Base-by-base conservation (phyloP, 2,113 vertebrate genomes). In the Thalassoma bifasciatum region DNA sequence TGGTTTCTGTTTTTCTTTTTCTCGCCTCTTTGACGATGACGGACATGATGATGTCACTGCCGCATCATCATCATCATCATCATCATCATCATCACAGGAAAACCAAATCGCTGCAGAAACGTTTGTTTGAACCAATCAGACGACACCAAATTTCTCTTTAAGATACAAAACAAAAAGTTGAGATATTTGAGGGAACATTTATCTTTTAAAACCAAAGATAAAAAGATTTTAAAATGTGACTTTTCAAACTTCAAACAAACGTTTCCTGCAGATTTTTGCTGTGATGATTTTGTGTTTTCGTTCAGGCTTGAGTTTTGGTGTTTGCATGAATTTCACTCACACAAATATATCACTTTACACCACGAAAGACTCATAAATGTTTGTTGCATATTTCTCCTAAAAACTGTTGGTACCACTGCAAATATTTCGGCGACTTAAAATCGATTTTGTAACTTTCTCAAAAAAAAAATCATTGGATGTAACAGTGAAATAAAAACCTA, bases 1-100 rank as follows among this genome's bases (percentile, higher is more conserved):
- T 78, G 71, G 66, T 80, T 82, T 86, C 58, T 21, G 8, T 30
- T 52, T 50, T 52, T 61, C 26, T 34, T 81, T 69, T 64, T 46
- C 64, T 72, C 16, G 60, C 66, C 21, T 71, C 68, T 49, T 54
- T 26, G 5, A 37, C 38, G 71, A 58, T 51, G 74, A 51, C 23
- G 69, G 40, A 21, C 24, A 16, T 10, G 69, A 52, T 26, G 38
- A 74, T 61, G 54, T 50, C 36, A 16, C 49, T 57, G 44, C 38
- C 52, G 4, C 30, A n/a, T n/a, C 30, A 10, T 22, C 34, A 13
- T 56, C 63, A 8, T 24, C 70, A 6, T 59, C 6, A 10, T 57
- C 53, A n/a, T 44, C 47, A 30, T 68, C 4, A 56, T 19, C 13
- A 3, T 53, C 19, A 49, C 65, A 22, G 51, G 51, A 2, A 64